Conservation (phyloP, 2,113 vertebrate species). For the Uropsilus gracilis region DNA sequence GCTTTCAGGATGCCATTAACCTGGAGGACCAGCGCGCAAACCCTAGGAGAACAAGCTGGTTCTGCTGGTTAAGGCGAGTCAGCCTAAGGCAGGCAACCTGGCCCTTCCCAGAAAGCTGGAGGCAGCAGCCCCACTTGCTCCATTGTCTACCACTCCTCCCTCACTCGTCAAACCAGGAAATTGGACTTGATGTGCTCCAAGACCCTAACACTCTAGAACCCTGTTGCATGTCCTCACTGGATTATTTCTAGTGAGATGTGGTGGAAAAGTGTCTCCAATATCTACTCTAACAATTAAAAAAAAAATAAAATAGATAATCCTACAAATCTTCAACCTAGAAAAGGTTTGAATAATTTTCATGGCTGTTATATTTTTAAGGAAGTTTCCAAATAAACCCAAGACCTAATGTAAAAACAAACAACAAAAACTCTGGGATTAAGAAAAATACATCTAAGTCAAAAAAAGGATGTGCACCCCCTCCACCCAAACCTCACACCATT, state of each 20-base stretch:
- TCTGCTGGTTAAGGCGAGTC: neutral
- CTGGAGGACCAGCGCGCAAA: neutral
- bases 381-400: neutral
- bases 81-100: neutral
- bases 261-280: neutral
- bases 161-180: neutral
- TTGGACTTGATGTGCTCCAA: neutral
- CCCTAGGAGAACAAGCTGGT: neutral
- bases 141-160: neutral
- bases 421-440: neutral
- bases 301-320: neutral
- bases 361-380: conserved; percentile 19
- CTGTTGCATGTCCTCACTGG: neutral
- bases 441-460: conserved; percentile 33
- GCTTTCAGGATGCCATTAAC: neutral
- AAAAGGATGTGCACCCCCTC: neutral
- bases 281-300: neutral
- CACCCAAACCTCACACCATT: neutral
- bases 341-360: neutral
- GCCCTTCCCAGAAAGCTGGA: neutral
- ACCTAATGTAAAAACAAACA: neutral
- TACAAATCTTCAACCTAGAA: neutral
- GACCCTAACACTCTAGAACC: neutral
- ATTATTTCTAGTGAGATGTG: neutral
- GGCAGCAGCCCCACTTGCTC: too few species aligned